Base-by-base conservation (phyloP, 2,888 invertebrate genomes). In the Catocala sponsa region DNA sequence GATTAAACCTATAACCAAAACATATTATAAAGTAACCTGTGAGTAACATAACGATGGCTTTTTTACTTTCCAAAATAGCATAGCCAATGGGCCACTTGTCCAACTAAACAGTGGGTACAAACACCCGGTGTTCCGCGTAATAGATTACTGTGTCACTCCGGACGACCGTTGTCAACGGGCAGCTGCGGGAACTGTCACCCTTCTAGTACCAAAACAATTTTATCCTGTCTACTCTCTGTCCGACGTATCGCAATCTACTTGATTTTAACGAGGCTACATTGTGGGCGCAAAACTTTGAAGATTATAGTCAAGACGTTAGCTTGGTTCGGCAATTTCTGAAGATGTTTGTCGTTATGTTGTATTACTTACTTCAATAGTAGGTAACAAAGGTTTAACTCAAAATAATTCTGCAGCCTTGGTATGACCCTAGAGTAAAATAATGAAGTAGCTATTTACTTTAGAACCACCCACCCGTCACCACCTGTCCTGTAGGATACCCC, bases 71-170 rank as follows among this genome's bases (percentile, higher is more conserved):
- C 46, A 50, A 72, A 76, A 73, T 73, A 71, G 63, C 64, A 73
- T 73, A 71, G 63, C 64, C 71, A 68, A 69, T 73, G 72, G 70
- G 67, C 67, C 57, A 71, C 69, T 72, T 68, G 69, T 70, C 58
- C 43, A 59, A 51, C 70, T 70, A 68, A 70, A 74, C 75, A 71
- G 58, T 63, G 57, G 48, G 55, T 52, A 72, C 70, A 72, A 74
- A 68, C 68, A 64, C 58, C 49, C 70, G 63, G 70, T 77, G 78
- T 81, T 76, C 64, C 63, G 74, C 76, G 84, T 88, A 88, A 88
- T 88, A 88, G 87, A 90, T 89, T 86, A 90, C 86, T 74, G 81
- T 85, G 87, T 88, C 89, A 87, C 78, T 79, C 80, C 61, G 55
- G 72, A 68, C 79, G 85, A 86, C 89, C 89, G 88, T 85, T 88